phyloP scores from a whole-genome alignment of 2,797 vertebrate species.

The Oreochromis mossambicus region DNA sequence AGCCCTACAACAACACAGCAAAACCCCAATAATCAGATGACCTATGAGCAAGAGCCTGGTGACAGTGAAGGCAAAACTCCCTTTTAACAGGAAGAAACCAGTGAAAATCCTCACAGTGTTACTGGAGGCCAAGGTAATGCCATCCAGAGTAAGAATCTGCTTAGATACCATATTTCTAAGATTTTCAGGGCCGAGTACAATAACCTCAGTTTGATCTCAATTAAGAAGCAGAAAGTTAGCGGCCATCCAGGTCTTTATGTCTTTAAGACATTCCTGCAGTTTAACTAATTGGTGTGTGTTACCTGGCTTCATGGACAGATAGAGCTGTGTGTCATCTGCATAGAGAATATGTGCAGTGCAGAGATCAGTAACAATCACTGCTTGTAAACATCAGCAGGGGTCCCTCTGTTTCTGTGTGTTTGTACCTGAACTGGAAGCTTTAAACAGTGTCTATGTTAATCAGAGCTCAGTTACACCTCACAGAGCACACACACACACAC shows the following conservation, averaged over 20 bases:
- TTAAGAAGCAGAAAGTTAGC: background rate
- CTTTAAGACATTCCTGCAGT: background rate
- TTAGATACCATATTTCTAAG: background rate
- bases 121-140: background rate
- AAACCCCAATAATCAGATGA: background rate
- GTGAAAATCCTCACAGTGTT: background rate
- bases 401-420: background rate
- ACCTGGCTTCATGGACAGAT: background rate
- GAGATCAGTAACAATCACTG: background rate
- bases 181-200: background rate
- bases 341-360: background rate
- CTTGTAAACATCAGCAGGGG: background rate
- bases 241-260: background rate
- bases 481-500: background rate
- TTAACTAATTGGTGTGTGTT: background rate
- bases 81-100: background rate
- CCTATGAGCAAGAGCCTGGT: background rate
- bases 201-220: background rate
- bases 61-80: background rate
- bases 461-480: conserved; percentile 33
- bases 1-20: background rate
- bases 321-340: background rate
- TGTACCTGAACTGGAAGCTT: background rate
- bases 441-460: conserved; percentile 22
- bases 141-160: fast-evolving